Evolutionary conservation across 2,113 vertebrate genomes (phyloP), one percentile per base, ranked within the genome.

Genomic region (Semnornis frantzii): DNA sequence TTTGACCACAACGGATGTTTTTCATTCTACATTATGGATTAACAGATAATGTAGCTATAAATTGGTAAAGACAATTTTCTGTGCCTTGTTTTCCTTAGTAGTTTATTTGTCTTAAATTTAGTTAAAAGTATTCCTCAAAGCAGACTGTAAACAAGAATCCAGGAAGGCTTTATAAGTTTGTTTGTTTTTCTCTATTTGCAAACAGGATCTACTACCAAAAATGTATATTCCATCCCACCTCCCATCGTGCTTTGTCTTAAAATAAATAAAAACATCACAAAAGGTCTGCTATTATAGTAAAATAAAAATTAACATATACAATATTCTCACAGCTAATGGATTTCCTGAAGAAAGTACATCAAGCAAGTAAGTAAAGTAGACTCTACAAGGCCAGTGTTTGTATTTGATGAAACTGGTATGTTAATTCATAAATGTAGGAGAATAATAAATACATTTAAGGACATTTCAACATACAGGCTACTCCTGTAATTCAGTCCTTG

Each of bases 111-210:
- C 44, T 55, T 65, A n/a, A 34, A 28, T 65, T 39, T 74, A 33
- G 8, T 57, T 42, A 65, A 59, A 72, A 21, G 10, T 39, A 18
- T 4, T 82, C 3, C 4, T 48, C n/a, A 44, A 80, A 74, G 9
- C 2, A 62, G 3, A 31, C 13, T n/a, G 25, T 46, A 58, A 80
- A 72, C 3, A 37, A 52, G 4, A 34, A 46, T 18, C 60, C 69
- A 4, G 2, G 4, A 68, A 74, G 8, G 4, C 0, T 74, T 6
- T 59, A 5, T 27, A 48, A 10, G 1, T 4, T 1, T 3, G n/a
- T 42, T 65, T 65, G 31, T 18, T 65, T 65, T 19, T 18, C 34
- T 57, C 31, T 84, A 71, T 77, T 78, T 60, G 2, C 5, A 70
- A 59, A 39, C 25, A 54, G 6, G 44, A 9, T 21, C 6, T 46